Evolutionary conservation across 1,140 invertebrate genomes (phyloP), one percentile per base, ranked within the genome.

Genomic region (Centruroides vittatus): DNA sequence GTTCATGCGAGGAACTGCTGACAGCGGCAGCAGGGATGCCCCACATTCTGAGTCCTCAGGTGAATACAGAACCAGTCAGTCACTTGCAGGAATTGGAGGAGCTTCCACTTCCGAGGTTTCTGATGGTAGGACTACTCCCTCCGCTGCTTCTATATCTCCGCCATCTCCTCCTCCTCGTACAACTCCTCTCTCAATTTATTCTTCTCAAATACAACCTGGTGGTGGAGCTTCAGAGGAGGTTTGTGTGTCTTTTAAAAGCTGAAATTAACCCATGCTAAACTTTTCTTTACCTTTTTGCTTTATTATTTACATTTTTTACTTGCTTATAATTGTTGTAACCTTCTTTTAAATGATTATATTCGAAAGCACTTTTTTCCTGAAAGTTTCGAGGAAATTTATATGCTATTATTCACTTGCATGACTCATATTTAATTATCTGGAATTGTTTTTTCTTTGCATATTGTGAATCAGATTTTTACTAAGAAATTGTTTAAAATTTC

Each of bases 1-100:
- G 62, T 63, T 60, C 62, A 63, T 63, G 62, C 62, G 62, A 63
- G 58, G 62, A 56, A 50, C 62, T 60, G 55, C 35, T 55, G 12
- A 34, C 50, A 10, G 41, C 34, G 48, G 36, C 54, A 48, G 57
- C 35, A 48, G 51, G 47, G 8, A 41, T 57, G 54, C n/a, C 23
- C 41, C 52, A 49, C 23, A 57, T n/a, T 53, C 47, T 36, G 35
- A 49, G 35, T 35, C 57, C 58, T 51, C 12, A 6, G 55, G 55
- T 49, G 62, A 63, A 58, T 63, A 63, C 58, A 35, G 62, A 60
- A 63, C 58, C 55, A 59, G 62, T 57, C 54, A 58, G 49, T 63
- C 62, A 49, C 58, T 63, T 55, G 53, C 57, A 41, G 54, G 58
- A 46, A 58, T 60, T 53, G 23, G 23, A 13, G 58, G 58, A 35